A percentile compares a stretch with the other conserved stretches of the same genome.
Conservation (phyloP, 2,888 invertebrate species). For the Apotomis turbidana region DNA sequence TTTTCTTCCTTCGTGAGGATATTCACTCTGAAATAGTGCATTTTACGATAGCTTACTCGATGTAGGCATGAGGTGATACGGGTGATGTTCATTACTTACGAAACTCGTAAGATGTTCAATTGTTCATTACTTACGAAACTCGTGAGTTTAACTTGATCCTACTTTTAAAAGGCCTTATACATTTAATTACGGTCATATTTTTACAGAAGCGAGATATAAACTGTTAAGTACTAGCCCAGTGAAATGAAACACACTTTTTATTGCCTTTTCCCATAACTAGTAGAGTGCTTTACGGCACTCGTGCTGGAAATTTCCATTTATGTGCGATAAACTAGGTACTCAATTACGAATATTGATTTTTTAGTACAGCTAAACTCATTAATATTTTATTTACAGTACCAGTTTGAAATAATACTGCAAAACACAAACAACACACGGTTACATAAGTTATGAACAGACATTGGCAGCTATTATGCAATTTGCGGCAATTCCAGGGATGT, state of each 20-base stretch:
- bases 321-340: too few species aligned
- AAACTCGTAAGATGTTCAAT: conserved; percentile 18
- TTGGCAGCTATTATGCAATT: too few species aligned
- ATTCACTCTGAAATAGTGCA: conserved; percentile 69
- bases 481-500: too few species aligned
- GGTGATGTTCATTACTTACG: conserved; percentile 23
- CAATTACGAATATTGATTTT: too few species aligned
- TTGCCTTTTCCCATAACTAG: too few species aligned
- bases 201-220: background rate
- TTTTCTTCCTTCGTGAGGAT: conserved; percentile 46
- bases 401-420: too few species aligned
- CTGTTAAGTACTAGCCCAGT: background rate
- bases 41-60: conserved; percentile 55
- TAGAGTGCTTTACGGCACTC: too few species aligned
- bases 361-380: too few species aligned
- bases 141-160: background rate
- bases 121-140: conserved; percentile 28
- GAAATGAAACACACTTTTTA: too few species aligned
- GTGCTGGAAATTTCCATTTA: too few species aligned
- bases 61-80: conserved; percentile 55
- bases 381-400: too few species aligned
- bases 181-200: too few species aligned
- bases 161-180: background rate
- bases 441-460: conserved; percentile 10
- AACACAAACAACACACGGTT: background rate